phyloP scores from a whole-genome alignment of 2,797 vertebrate species.

The Geotrypetes seraphini region DNA sequence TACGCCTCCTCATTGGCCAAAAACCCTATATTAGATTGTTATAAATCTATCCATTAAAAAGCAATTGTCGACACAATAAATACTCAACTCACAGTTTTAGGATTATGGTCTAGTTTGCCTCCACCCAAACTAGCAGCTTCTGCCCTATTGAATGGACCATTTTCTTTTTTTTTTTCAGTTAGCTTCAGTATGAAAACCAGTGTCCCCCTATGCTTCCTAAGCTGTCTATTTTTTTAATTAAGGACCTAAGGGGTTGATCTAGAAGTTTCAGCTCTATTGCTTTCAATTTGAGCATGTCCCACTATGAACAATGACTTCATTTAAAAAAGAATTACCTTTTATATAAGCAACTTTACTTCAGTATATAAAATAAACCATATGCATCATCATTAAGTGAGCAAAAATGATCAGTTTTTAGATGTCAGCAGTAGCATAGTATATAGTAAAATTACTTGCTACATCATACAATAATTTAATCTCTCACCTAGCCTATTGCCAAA shows the following conservation, averaged over 20 bases:
- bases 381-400: constrained; percentile 64
- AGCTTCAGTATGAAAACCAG: not conserved
- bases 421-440: constrained; percentile 29
- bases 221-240: constrained; percentile 48
- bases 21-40: constrained; percentile 31
- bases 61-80: constrained; percentile 20
- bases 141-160: constrained; percentile 8
- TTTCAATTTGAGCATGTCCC: constrained; percentile 62
- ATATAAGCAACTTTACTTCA: constrained; percentile 66
- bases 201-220: not conserved
- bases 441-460: not conserved
- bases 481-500: no score
- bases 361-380: constrained; percentile 63
- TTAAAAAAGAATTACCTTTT: constrained; percentile 66
- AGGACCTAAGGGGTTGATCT: constrained; percentile 54
- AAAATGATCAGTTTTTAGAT: constrained; percentile 38
- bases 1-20: constrained; percentile 32
- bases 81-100: no score
- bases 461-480: no score
- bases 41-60: constrained; percentile 36
- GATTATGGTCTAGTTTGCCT: constrained; percentile 28
- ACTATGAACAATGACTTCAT: constrained; percentile 62
- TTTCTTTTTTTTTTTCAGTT: not conserved
- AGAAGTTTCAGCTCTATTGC: constrained; percentile 62
- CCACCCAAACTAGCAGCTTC: constrained; percentile 17